Conservation (phyloP, 2,113 vertebrate genomes). For the Oryzias curvinotus region DNA sequence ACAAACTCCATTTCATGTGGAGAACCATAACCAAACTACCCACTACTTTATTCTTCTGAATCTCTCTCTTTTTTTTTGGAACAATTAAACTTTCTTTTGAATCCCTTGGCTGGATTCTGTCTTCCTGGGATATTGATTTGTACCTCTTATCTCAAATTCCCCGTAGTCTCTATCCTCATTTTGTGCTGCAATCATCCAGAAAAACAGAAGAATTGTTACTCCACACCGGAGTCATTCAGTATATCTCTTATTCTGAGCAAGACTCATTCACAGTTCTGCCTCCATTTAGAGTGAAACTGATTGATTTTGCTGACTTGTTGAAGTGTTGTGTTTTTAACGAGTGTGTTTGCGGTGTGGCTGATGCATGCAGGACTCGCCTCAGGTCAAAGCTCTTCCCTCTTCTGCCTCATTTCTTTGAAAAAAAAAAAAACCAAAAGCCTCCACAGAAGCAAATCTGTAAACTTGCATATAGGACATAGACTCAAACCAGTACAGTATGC, state of each 20-base stretch:
- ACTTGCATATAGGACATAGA: conserved; percentile 25
- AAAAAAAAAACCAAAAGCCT: conserved; percentile 25
- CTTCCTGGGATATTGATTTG: conserved; percentile 48
- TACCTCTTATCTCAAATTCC: conserved; percentile 31
- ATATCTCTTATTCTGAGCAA: conserved; percentile 21
- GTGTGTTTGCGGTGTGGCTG: conserved; percentile 45
- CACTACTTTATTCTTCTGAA: conserved; percentile 62
- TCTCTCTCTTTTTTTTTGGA: conserved; percentile 32
- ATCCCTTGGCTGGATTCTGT: conserved; percentile 20
- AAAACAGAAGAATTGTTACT: conserved; percentile 51
- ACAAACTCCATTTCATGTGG: conserved; percentile 78
- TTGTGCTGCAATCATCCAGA: conserved; percentile 40
- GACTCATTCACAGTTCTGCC: conserved; percentile 42
- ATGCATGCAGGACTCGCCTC: conserved; percentile 41
- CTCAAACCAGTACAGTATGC: conserved; percentile 14
- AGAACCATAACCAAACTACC: conserved; percentile 76
- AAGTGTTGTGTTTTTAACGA: conserved; percentile 35
- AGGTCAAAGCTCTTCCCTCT: conserved; percentile 20
- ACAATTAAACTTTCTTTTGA: conserved; percentile 42
- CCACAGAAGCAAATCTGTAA: conserved; percentile 26
- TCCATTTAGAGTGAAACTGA: conserved; percentile 21
- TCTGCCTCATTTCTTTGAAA: conserved; percentile 45
- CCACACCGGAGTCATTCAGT: conserved; percentile 46
- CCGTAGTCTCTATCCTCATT: conserved; percentile 27
- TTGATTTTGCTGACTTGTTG: conserved; percentile 48